phyloP scores from a whole-genome alignment of 2,113 vertebrate species.

The Montifringilla adamsi region DNA sequence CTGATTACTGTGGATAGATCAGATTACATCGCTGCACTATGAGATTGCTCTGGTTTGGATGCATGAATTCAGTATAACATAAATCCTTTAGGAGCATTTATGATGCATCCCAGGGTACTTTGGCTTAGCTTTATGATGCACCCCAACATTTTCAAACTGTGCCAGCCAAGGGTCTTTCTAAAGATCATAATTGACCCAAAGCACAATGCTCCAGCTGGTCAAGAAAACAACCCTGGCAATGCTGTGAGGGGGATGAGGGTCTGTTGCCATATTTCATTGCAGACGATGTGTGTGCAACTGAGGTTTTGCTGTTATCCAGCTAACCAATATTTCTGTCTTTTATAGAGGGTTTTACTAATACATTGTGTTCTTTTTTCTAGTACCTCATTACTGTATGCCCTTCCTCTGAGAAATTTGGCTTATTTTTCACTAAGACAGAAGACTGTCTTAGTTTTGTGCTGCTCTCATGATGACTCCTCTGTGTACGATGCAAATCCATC shows the following conservation, averaged over 20 bases:
- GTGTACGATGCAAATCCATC: background rate
- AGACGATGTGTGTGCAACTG: background rate
- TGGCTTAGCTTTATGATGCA: background rate
- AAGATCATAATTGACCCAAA: background rate
- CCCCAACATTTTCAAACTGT: background rate
- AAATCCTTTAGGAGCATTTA: background rate
- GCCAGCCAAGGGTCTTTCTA: background rate
- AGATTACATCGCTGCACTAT: background rate
- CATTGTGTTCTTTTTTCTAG: background rate
- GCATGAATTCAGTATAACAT: background rate
- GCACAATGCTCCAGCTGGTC: background rate
- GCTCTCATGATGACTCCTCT: background rate
- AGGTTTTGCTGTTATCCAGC: background rate
- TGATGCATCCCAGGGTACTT: background rate
- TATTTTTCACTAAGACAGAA: background rate
- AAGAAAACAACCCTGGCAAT: background rate
- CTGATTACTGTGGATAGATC: background rate
- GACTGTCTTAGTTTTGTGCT: background rate
- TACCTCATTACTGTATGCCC: background rate
- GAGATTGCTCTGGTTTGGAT: background rate
- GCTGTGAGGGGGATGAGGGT: rapidly evolving
- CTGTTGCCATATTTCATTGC: background rate
- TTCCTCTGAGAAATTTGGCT: background rate
- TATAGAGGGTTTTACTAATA: background rate
- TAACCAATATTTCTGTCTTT: background rate